Base-by-base conservation (phyloP, 2,888 invertebrate species). In the Helicoverpa assulta region DNA sequence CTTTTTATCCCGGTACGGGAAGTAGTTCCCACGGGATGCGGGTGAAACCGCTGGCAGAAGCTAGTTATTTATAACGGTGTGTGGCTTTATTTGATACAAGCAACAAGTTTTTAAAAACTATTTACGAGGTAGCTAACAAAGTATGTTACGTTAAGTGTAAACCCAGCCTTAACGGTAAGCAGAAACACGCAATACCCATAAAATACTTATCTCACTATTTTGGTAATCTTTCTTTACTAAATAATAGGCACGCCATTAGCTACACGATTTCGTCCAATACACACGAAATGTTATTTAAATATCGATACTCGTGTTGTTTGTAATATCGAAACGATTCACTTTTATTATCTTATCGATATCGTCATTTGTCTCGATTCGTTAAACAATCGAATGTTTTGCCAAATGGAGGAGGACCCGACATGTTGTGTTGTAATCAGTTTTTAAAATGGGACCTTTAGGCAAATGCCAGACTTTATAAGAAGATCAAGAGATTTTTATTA, bases 211-310 rank as follows among this genome's bases (percentile, higher is more conserved):
- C 65, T 63, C 33, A 63, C 12, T 33, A 43, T 80, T 68, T 73
- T 53, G 43, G 12, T 69, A 71, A 78, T 68, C 47, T 70, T 33
- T 68, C 40, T 59, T 53, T 19, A 40, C 21, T 60, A 57, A 63
- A 66, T 71, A 59, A 69, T 60, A 73, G 53, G 19, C 51, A 43
- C 5, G 51, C 59, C 53, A 71, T 80, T 78, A 70, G 58, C 40
- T 26, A 68, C 80, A 78, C 79, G 82, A 78, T 61, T 70, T 62
- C 18, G 71, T 71, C 51, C 47, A 71, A 59, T 75, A 63, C 70
- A 73, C 64, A 80, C 43, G 18, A 66, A 66, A 71, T 68, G 53
- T 76, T 75, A 60, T 47, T 6, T 47, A 47, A 16, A 47, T 47
- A 47, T 47, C 51, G 29, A 64, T 65, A 51, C 55, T 68, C 67